Conservation (phyloP, 2,113 vertebrate species). For the Tamias sibiricus region DNA sequence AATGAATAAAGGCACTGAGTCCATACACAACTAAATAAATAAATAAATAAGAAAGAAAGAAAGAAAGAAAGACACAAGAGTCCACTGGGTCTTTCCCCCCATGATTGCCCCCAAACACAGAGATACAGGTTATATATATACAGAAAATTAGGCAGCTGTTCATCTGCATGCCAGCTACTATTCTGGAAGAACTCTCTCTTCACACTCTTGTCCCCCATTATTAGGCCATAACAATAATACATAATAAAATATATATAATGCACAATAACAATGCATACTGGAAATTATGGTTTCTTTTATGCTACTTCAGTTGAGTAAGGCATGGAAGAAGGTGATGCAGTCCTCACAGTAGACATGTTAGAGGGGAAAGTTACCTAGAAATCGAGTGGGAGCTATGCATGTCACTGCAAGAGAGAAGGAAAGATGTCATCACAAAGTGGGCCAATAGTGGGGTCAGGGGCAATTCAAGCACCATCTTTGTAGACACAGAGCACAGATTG, state of each 20-base stretch:
- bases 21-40: too few species aligned
- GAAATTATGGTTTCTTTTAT: background rate
- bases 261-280: background rate
- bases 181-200: background rate
- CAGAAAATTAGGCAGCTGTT: background rate
- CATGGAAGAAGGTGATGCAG: background rate
- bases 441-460: background rate
- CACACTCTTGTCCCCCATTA: background rate
- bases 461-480: background rate
- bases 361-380: background rate
- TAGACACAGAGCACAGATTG: background rate
- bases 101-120: background rate
- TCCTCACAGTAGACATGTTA: background rate
- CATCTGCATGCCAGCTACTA: background rate
- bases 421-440: background rate
- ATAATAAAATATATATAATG: too few species aligned
- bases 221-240: background rate
- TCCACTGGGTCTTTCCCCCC: too few species aligned
- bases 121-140: background rate
- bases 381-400: background rate
- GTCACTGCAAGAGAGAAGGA: background rate
- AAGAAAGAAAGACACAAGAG: background rate
- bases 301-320: background rate
- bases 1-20: too few species aligned
- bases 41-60: too few species aligned